phyloP scores from a whole-genome alignment of 2,888 invertebrate species.

The Melieria omissa region DNA sequence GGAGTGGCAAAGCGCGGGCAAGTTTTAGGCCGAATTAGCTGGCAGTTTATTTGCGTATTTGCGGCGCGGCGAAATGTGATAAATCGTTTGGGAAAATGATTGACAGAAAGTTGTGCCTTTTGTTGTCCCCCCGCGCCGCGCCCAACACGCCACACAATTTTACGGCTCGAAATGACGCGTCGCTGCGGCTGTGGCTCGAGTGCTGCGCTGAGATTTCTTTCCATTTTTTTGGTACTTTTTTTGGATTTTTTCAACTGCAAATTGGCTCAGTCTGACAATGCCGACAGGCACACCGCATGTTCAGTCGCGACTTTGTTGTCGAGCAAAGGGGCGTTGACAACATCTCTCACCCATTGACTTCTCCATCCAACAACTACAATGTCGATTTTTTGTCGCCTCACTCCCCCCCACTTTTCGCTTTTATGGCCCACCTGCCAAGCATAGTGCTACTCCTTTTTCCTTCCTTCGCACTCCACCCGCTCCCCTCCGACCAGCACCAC shows the following conservation, averaged over 20 bases:
- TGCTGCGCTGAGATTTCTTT: background rate
- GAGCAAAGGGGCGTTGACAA: background rate
- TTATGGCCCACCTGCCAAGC: no score
- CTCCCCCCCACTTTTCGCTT: background rate
- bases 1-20: no score
- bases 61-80: constrained; percentile 47
- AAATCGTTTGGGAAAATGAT: constrained; percentile 58
- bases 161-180: no score
- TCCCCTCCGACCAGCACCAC: background rate
- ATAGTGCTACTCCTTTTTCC: background rate
- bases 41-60: constrained; percentile 54
- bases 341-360: background rate
- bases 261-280: constrained; percentile 1
- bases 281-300: background rate
- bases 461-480: background rate
- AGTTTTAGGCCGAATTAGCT: background rate
- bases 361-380: background rate
- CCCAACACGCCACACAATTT: background rate
- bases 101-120: constrained; percentile 46
- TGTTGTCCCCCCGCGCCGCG: background rate
- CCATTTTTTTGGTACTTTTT: background rate
- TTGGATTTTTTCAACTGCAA: background rate
- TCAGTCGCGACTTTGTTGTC: background rate
- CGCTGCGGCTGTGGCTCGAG: no score
- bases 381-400: background rate